Evolutionary conservation across 2,797 vertebrate species (phyloP), one percentile per base, ranked within the genome.

Genomic region (Bovichtus diacanthus): DNA sequence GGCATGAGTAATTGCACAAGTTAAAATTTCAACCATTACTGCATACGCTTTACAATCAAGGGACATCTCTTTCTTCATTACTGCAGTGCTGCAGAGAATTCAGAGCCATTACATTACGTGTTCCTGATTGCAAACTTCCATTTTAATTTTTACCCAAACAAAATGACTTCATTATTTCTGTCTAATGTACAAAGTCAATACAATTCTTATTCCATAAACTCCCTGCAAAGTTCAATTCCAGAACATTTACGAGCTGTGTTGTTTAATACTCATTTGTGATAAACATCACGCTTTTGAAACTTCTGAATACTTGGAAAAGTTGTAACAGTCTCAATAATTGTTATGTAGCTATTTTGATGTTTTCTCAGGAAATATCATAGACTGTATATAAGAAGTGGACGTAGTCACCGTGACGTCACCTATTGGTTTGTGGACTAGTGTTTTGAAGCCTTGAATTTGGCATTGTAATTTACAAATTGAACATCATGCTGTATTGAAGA

Each of bases 61-160:
- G 62, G 55, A 73, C 74, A 71, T 81, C 68, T 88, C 68, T 49
- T 70, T 88, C 82, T 86, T 87, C 74, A 87, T 87, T 88, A 84
- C 72, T 9, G 67, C 62, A 9, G 34, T 85, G 83, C 74, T 25
- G 77, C 65, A 13, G 39, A 73, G 39, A 76, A 73, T 58, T 72
- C 46, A 56, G 58, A 83, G 51, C 50, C n/a, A 53, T 58, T 46
- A 36, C 65, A 69, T 84, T 68, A 38, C 23, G 62, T 72, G 66
- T 53, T 72, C 60, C 72, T 70, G 77, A 87, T 71, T 65, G 63
- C 80, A 51, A 47, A 31, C 46, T 71, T 79, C 74, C 83, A 85
- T 86, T 89, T 74, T 19, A 16, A 79, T 79, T 84, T 85, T 53
- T 60, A 59, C 58, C 63, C 55, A 62, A 77, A 84, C 65, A 54